phyloP scores from a whole-genome alignment of 2,797 vertebrate genomes.

The Anisognathus igniventris region DNA sequence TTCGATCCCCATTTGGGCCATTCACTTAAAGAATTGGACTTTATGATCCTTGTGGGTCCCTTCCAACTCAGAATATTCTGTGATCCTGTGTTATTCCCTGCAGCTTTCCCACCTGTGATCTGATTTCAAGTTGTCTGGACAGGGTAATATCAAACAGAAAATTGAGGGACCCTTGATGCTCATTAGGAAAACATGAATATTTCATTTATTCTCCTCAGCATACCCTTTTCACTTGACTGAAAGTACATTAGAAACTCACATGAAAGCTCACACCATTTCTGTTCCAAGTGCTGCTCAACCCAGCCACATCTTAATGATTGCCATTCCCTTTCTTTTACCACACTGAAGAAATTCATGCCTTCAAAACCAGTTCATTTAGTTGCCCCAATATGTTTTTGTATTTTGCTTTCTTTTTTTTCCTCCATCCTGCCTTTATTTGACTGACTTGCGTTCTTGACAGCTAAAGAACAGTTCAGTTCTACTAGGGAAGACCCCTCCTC shows the following conservation, averaged over 20 bases:
- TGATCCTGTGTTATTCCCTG: background rate
- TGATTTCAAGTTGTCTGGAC: background rate
- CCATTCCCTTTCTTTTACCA: background rate
- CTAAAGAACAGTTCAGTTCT: background rate
- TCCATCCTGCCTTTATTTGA: background rate
- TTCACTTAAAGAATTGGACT: background rate
- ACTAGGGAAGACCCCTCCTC: background rate
- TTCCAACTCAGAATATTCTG: background rate
- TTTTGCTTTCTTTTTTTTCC: rapidly evolving
- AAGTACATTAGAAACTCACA: background rate
- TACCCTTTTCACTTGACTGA: background rate
- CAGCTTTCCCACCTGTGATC: background rate
- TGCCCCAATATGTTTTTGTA: background rate
- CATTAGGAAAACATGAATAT: constrained; percentile 23
- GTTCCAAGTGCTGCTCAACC: background rate
- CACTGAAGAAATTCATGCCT: background rate
- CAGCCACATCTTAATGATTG: background rate
- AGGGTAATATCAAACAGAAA: constrained; percentile 9
- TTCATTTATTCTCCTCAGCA: background rate
- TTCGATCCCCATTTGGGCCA: rapidly evolving
- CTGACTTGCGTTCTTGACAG: background rate
- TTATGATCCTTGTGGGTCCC: background rate
- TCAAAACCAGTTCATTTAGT: background rate
- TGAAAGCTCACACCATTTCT: background rate
- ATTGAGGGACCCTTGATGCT: background rate